Base-by-base conservation (phyloP, 2,888 invertebrate genomes). In the Macaria notata region DNA sequence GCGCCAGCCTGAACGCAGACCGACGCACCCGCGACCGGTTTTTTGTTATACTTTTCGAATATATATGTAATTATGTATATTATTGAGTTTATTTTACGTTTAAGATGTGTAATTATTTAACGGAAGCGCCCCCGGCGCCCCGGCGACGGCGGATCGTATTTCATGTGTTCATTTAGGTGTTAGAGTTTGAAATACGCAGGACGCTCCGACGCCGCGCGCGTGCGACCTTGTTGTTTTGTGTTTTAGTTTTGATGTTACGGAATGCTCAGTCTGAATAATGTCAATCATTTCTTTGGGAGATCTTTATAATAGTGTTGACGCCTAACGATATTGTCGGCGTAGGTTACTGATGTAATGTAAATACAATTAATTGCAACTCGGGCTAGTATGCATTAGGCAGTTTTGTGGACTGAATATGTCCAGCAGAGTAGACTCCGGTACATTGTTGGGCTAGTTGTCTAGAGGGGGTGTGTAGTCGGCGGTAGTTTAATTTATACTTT, bases 61-160 rank as follows among this genome's bases (percentile, higher is more conserved):
- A 88, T 89, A 86, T 88, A 86, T 91, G 89, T 90, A 90, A 89
- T 89, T 90, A 89, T 91, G 90, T 91, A 90, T 86, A 91, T 85
- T 91, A 84, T 72, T 87, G 87, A 90, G 87, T 90, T 91, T 88
- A 89, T 88, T 84, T 85, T 87, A 84, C 74, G 80, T 86, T 86
- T 86, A 88, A 83, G 84, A 83, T 75, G 79, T 88, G 88, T 88
- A 89, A 89, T 88, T 89, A 89, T 88, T 87, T 86, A 87, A 86
- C 70, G 66, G 77, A 84, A 86, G 6, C 39, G 39, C 6, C 39
- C 9, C 39, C 6, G 39, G 39, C 39, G 39, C n/a, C n/a, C n/a
- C 36, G 39, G 39, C 39, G 9, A 78, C 77, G 83, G 74, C 82
- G 81, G 82, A 81, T 51, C 82, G 88, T 89, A 86, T 88, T 87